Evolutionary conservation across 2,888 invertebrate genomes (phyloP).

Genomic region (Teleiodes luculella): DNA sequence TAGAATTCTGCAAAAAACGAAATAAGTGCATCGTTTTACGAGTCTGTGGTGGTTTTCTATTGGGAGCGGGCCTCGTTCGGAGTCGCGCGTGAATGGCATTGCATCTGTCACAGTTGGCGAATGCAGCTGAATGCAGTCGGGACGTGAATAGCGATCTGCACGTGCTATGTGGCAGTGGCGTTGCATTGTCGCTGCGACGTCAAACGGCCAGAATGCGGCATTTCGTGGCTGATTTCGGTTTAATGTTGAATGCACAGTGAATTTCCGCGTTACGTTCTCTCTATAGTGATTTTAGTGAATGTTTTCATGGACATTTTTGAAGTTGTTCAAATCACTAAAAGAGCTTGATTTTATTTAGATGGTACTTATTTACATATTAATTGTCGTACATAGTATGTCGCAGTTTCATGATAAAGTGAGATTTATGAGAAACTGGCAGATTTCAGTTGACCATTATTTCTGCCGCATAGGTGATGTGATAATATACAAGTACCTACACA

Average conservation of each 20-base stretch:
- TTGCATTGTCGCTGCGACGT: slow-evolving; percentile 1
- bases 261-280: background rate
- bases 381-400: too few relatives aligned
- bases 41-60: slow-evolving; percentile 33
- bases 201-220: background rate
- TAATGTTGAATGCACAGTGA: background rate
- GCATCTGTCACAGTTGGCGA: slow-evolving; percentile 40
- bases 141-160: slow-evolving; percentile 31
- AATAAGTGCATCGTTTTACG: background rate
- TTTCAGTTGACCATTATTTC: too few relatives aligned
- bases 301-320: too few relatives aligned
- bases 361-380: too few relatives aligned
- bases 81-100: slow-evolving; percentile 36
- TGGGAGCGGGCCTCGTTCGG: slow-evolving; percentile 28
- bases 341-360: too few relatives aligned
- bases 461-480: too few relatives aligned
- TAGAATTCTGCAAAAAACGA: background rate
- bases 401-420: too few relatives aligned
- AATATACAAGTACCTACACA: too few relatives aligned
- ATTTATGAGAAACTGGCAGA: background rate
- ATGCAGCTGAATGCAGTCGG: slow-evolving; percentile 28
- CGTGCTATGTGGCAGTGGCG: slow-evolving; percentile 20
- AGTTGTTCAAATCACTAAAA: too few relatives aligned
- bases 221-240: background rate
- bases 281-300: background rate